Evolutionary conservation across 2,797 vertebrate species (phyloP).

Genomic region (Momotus momota): DNA sequence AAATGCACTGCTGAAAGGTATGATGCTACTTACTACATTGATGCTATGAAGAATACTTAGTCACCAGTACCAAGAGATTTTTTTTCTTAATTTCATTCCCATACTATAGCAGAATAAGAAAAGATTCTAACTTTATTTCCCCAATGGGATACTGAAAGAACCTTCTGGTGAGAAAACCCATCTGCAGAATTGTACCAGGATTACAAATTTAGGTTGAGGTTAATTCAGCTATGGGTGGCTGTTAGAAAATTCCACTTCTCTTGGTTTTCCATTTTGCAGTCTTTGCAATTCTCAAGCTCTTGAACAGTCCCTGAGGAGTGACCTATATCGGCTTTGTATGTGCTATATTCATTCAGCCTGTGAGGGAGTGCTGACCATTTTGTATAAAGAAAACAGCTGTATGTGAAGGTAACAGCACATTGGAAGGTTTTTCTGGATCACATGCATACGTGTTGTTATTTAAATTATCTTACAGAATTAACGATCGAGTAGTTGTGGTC

Average conservation of each 20-base stretch:
- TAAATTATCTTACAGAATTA: background rate
- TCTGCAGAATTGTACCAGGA: background rate
- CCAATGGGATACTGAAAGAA: slow-evolving; percentile 23
- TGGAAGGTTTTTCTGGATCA: background rate
- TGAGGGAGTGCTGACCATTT: background rate
- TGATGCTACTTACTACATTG: background rate
- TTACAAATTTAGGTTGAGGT: background rate
- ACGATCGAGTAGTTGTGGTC: background rate
- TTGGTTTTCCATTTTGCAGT: background rate
- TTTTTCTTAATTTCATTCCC: background rate
- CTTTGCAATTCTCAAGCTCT: background rate
- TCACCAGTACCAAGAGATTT: background rate
- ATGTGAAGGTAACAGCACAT: background rate
- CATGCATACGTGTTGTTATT: background rate
- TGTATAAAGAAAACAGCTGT: background rate
- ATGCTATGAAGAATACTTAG: slow-evolving; percentile 10
- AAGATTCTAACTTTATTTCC: slow-evolving; percentile 36
- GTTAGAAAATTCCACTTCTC: background rate
- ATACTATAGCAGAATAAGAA: background rate
- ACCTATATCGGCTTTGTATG: background rate
- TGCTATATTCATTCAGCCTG: background rate
- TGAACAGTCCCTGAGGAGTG: background rate
- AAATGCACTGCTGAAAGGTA: background rate
- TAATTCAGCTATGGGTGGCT: background rate
- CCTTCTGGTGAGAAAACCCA: background rate